These are phyloP conservation scores for Apis laboriosa DNA, from an alignment of 1,140 invertebrate genomes.

Conservation along the genomic window DNA sequence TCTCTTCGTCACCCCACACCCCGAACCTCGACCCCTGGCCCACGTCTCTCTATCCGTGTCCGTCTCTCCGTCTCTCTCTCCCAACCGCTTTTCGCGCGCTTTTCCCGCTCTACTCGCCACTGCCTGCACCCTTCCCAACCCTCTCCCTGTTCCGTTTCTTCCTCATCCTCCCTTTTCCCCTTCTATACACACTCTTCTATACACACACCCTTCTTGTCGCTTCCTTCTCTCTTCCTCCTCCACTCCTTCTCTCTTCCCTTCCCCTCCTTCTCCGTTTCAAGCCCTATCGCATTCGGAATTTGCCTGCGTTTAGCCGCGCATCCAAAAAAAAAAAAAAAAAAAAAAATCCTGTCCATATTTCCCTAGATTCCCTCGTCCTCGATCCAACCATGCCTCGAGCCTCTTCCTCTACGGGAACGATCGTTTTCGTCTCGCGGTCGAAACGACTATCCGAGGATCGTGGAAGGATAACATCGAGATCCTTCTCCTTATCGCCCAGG, in stretches of 20 bases:
- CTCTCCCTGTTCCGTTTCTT: constrained; percentile 40
- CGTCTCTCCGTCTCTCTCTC: constrained; percentile 54
- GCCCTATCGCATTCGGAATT: constrained; percentile 68
- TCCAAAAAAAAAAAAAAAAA: constrained; percentile 21
- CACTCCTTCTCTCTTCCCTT: constrained; percentile 1
- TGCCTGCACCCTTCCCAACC: constrained; percentile 52
- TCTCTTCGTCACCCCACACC: constrained; percentile 50
- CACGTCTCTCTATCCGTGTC: constrained; percentile 48
- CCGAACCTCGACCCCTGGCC: constrained; percentile 51
- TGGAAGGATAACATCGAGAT: background rate
- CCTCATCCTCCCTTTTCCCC: constrained; percentile 34
- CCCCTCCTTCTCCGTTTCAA: constrained; percentile 20
- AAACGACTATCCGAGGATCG: background rate
- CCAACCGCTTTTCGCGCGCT: constrained; percentile 19
- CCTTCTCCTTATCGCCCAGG: background rate
- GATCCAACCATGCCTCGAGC: background rate
- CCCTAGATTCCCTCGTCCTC: too few relatives aligned
- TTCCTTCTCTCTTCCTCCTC: background rate
- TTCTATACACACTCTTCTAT: constrained; percentile 33
- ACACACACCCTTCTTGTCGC: constrained; percentile 36
- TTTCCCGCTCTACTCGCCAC: constrained; percentile 28
- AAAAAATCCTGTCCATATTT: constrained; percentile 57
- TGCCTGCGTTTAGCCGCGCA: constrained; percentile 77
- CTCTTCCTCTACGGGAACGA: background rate
- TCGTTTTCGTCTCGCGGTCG: background rate